Base-by-base conservation (phyloP, 2,888 invertebrate species). In the Horisme vitalbata region DNA sequence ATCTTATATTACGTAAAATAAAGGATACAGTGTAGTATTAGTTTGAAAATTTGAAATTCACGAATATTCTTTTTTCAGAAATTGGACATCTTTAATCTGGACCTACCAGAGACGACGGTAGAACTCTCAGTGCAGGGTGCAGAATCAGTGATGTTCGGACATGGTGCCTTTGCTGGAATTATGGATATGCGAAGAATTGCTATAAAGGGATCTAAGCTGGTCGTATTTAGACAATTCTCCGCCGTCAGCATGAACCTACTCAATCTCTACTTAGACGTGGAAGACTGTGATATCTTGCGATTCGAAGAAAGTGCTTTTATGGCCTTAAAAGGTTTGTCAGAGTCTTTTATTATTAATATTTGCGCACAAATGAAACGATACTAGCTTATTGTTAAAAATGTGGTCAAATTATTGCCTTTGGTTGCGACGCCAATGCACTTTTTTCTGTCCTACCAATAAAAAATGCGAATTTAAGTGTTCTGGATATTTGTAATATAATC, bases 271-370 rank as follows among this genome's bases (percentile, higher is more conserved):
- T 79, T 94, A 46, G 91, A 93, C 62, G 89, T 94, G 33, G 81
- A 90, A 48, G 84, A 91, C 62, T 93, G 93, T 75, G 90, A 91
- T 59, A 75, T 85, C 37, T 83, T 94, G 31, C 79, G 90, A 9
- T 83, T 94, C 44, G 93, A 93, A 73, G 91, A 91, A 55, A 90
- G 87, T 52, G 91, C 94, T 12, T 94, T 94, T 69, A 89, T 87
- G 61, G 91, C 91, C 52, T 90, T 92, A 45, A 90, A 91, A 77
- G 92, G 90, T 90, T n/a, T n/a, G n/a, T n/a, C n/a, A n/a, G n/a
- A n/a, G n/a, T n/a, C n/a, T n/a, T n/a, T n/a, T n/a, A n/a, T n/a
- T n/a, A n/a, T 41, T 48, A 4, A 36, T 38, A 28, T 41, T 43
- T 38, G 57, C 60, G 53, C 45, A 39, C 9, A 32, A 18, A 5